Base-by-base conservation (phyloP, 2,113 vertebrate genomes). In the Spea multiplicata region DNA sequence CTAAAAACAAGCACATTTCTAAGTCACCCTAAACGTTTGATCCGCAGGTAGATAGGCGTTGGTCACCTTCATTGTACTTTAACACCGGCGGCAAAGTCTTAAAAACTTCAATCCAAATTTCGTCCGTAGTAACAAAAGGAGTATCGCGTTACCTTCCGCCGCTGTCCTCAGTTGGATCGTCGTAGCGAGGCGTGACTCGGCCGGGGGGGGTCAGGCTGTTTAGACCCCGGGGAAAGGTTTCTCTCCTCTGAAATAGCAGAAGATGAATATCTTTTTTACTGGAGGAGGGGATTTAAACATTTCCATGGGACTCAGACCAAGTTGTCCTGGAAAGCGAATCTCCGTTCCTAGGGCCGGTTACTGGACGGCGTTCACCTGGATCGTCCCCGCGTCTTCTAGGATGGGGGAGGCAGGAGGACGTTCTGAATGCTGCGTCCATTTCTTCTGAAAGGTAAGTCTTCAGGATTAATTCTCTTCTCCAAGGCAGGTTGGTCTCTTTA, bases 251-350 rank as follows among this genome's bases (percentile, higher is more conserved):
- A 64, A 64, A 64, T 8, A 30, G 61, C 5, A 64, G 61, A 64
- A 64, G 61, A 64, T 64, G n/a, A 30, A 64, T 17, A 8, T 16
- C n/a, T 64, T 13, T 64, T 16, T 64, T 64, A 16, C 61, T 64
- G 61, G 61, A 64, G 61, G 61, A 64, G 5, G 16, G n/a, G 61
- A 64, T 30, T 64, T 64, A 64, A 17, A 9, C 61, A 64, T 64
- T 64, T 64, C 30, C 61, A 64, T 64, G 5, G 61, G n/a, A 64
- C 17, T 64, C 30, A 64, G 8, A 64, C 30, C 61, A 64, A 6
- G 16, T 6, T 30, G 30, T 64, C 30, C 61, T 64, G 61, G 61
- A 5, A 64, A 30, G n/a, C 5, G n/a, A 8, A 64, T 16, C 30
- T 5, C 5, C 13, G 3, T 17, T 16, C 6, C 4, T 6, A 64